These are phyloP conservation scores for Hylaea fasciaria DNA, from an alignment of 2,888 invertebrate species.

Conservation along the genomic window DNA sequence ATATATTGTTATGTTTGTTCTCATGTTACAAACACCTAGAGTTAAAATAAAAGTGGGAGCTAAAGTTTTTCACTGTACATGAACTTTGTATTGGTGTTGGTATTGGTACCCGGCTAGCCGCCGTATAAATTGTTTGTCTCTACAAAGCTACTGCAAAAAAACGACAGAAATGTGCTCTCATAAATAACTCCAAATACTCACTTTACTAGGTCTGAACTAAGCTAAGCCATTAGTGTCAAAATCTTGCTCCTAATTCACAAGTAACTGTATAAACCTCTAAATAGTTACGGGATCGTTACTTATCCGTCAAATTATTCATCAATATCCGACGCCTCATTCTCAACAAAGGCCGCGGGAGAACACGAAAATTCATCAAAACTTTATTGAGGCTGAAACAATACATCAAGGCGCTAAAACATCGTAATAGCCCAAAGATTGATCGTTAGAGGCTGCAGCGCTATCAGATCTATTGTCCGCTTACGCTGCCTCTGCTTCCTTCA, in stretches of 20 bases:
- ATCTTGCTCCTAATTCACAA: slow-evolving; percentile 25
- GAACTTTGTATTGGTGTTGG: no score
- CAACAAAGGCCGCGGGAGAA: slow-evolving; percentile 74
- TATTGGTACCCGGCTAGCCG: no score
- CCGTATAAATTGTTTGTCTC: no score
- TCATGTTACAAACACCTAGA: no score
- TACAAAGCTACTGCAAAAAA: no score
- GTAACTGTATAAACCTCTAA: slow-evolving; percentile 49
- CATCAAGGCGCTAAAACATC: slow-evolving; percentile 83
- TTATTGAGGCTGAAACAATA: slow-evolving; percentile 84
- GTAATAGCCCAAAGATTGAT: slow-evolving; percentile 83
- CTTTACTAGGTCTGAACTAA: neutral
- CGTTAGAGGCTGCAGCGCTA: slow-evolving; percentile 73
- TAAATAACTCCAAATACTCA: no score
- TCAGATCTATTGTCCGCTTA: slow-evolving; percentile 66
- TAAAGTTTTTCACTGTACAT: no score
- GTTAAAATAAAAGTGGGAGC: no score
- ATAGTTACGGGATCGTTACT: slow-evolving; percentile 70
- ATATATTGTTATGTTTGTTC: no score
- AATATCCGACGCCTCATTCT: slow-evolving; percentile 76
- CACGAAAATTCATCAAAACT: slow-evolving; percentile 84
- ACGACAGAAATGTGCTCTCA: no score
- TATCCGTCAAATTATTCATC: slow-evolving; percentile 79
- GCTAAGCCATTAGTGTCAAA: slow-evolving; percentile 3
- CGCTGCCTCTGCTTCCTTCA: slow-evolving; percentile 43